phyloP scores from a whole-genome alignment of 2,888 invertebrate species.

The Pheosia gnoma region DNA sequence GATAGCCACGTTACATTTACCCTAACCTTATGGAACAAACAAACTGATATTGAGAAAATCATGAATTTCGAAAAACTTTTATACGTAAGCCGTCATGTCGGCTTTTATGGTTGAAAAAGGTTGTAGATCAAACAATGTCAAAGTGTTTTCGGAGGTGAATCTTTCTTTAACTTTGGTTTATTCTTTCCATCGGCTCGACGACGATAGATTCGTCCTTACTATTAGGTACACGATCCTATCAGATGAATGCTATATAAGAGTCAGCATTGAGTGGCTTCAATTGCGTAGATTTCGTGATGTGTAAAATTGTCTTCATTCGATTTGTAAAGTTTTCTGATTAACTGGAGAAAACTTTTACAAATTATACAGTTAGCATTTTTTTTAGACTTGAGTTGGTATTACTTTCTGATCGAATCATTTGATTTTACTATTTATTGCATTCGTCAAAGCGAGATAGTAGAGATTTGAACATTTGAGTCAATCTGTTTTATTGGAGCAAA shows the following conservation, averaged over 20 bases:
- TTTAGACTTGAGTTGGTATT: neutral
- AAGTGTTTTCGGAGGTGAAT: slow-evolving; percentile 43
- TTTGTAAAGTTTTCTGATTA: slow-evolving; percentile 38
- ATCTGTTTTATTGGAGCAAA: too few relatives aligned
- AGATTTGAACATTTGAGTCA: too few relatives aligned
- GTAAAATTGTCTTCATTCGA: slow-evolving; percentile 44
- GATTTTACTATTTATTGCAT: neutral
- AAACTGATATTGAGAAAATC: slow-evolving; percentile 5
- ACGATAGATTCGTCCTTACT: slow-evolving; percentile 30
- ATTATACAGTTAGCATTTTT: slow-evolving; percentile 9
- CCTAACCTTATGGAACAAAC: neutral
- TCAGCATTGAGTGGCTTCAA: slow-evolving; percentile 32
- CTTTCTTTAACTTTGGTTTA: slow-evolving; percentile 41
- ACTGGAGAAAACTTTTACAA: slow-evolving; percentile 23
- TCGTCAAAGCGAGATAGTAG: neutral
- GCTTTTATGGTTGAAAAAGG: slow-evolving; percentile 18
- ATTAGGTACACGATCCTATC: slow-evolving; percentile 39
- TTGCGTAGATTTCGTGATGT: slow-evolving; percentile 39
- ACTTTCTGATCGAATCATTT: neutral
- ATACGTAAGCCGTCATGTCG: slow-evolving; percentile 10
- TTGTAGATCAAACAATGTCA: slow-evolving; percentile 44
- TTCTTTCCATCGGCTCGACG: slow-evolving; percentile 29
- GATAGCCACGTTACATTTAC: too few relatives aligned
- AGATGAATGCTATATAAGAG: slow-evolving; percentile 35
- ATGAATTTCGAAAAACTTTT: neutral